These are phyloP conservation scores for Emydoidea blandingii DNA, from an alignment of 2,797 vertebrate species.

Conservation along the genomic window DNA sequence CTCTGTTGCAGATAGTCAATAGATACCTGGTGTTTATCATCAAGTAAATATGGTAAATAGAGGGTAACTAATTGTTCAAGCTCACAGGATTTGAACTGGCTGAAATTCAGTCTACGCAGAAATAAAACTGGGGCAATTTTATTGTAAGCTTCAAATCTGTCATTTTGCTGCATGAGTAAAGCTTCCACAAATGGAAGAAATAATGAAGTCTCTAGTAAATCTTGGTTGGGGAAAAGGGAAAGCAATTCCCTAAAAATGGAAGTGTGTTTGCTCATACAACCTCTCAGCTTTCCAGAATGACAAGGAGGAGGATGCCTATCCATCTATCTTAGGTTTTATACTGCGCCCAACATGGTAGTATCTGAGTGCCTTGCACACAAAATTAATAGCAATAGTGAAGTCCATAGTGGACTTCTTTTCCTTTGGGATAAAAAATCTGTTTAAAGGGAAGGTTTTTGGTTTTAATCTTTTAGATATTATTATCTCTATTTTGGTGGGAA, in stretches of 20 bases:
- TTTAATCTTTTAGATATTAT: neutral
- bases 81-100: neutral
- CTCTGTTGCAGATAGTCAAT: neutral
- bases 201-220: neutral
- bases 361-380: neutral
- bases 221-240: neutral
- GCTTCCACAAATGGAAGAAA: neutral
- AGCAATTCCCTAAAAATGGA: neutral
- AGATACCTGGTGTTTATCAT: neutral
- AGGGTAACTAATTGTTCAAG: neutral
- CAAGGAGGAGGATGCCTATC: neutral
- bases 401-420: neutral
- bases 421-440: neutral
- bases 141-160: neutral
- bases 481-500: neutral
- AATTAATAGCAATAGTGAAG: neutral
- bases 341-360: fast-evolving
- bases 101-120: neutral
- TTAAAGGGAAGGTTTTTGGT: neutral
- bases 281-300: neutral
- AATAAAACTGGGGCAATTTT: neutral
- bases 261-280: neutral
- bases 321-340: neutral
- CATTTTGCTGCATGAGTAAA: slow-evolving; percentile 1
- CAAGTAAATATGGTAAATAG: neutral